Conservation (phyloP, 2,888 invertebrate genomes). For the Ctenicera cuprea region DNA sequence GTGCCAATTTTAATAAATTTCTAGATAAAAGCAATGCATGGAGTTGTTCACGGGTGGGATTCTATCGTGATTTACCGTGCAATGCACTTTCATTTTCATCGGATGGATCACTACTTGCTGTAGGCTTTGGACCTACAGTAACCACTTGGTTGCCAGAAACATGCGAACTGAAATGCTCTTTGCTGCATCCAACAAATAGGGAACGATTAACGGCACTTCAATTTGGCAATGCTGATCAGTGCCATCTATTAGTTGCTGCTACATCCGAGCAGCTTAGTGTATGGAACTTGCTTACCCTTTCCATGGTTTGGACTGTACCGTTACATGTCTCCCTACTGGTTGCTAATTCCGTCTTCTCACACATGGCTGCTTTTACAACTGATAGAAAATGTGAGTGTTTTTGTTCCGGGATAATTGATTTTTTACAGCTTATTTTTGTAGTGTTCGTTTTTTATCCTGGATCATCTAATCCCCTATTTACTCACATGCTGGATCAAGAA, state of each 20-base stretch:
- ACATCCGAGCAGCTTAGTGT: conserved; percentile 78
- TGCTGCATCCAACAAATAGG: conserved; percentile 70
- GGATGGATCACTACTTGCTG: conserved; percentile 86
- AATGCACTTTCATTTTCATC: conserved; percentile 80
- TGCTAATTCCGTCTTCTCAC: conserved; percentile 78
- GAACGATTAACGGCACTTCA: conserved; percentile 72
- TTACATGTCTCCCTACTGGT: conserved; percentile 73
- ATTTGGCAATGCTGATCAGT: conserved; percentile 77
- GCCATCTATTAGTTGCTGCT: conserved; percentile 77
- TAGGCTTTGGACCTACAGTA: conserved; percentile 79
- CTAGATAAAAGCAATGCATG: conserved; percentile 74
- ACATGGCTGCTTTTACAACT: conserved; percentile 81
- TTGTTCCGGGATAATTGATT: too few relatives aligned
- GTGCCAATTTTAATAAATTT: background rate
- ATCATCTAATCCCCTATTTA: conserved; percentile 75
- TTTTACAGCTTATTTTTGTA: conserved; percentile 70
- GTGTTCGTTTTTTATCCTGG: conserved; percentile 80
- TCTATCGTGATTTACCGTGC: conserved; percentile 77
- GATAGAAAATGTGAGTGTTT: conserved; percentile 78
- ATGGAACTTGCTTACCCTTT: conserved; percentile 84
- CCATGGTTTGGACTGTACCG: conserved; percentile 81
- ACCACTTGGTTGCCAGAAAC: conserved; percentile 82
- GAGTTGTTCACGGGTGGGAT: conserved; percentile 79
- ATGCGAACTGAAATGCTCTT: conserved; percentile 76
- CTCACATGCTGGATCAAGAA: conserved; percentile 72